Percentiles rank a stretch among this genome's conserved stretches.
Evolutionary conservation across 2,113 vertebrate genomes (phyloP).

Genomic region (Synodontis membranacea): DNA sequence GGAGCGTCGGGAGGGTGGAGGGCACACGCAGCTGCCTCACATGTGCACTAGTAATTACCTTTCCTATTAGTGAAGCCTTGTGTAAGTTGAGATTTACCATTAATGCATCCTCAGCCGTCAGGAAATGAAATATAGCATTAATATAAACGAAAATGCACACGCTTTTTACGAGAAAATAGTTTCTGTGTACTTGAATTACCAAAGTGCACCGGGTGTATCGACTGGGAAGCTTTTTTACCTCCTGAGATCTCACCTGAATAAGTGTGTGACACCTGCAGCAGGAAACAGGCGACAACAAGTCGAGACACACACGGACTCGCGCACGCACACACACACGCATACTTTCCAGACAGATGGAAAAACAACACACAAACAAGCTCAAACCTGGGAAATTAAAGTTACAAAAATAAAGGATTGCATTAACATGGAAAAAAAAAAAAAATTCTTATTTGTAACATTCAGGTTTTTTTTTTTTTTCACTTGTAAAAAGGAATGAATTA

Average conservation of each 20-base stretch:
- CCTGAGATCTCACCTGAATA: constrained; percentile 51
- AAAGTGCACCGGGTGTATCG: constrained; percentile 18
- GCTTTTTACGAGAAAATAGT: not conserved
- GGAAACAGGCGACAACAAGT: constrained; percentile 60
- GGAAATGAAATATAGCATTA: constrained; percentile 4
- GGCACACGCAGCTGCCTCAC: constrained; percentile 16
- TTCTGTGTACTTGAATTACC: not conserved
- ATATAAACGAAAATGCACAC: not conserved
- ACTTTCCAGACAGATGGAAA: constrained; percentile 13
- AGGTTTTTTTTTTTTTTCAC: not conserved
- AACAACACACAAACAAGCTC: constrained; percentile 1
- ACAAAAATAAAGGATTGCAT: not conserved
- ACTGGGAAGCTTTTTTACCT: constrained; percentile 57
- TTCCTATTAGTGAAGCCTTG: constrained; percentile 10
- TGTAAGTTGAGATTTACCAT: not conserved
- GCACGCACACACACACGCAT: not conserved
- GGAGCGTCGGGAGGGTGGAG: not conserved
- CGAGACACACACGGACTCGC: constrained; percentile 1
- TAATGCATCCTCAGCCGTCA: not conserved
- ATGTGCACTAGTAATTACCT: constrained; percentile 20
- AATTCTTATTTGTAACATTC: not conserved
- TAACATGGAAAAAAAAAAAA: no score
- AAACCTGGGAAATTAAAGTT: not conserved
- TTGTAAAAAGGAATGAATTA: not conserved
- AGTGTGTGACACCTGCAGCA: constrained; percentile 70